Percentiles rank a stretch among this genome's conserved stretches.
phyloP scores from a whole-genome alignment of 2,888 invertebrate genomes.

The Fragum sueziense region DNA sequence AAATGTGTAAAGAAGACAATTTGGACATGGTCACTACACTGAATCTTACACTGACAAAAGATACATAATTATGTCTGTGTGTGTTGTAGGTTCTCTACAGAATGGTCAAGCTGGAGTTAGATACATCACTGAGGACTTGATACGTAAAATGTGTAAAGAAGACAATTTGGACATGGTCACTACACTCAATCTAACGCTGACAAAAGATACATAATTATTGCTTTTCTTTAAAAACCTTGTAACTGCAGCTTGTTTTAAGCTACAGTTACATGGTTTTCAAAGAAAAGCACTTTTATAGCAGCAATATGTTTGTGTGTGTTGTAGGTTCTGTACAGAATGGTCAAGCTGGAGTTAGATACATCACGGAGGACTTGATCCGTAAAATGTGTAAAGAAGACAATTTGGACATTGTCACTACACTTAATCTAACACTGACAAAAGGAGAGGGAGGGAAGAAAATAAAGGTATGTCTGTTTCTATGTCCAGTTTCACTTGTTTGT shows the following conservation, averaged over 20 bases:
- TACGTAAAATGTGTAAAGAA: slow-evolving; percentile 77
- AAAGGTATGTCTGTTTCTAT: slow-evolving; percentile 74
- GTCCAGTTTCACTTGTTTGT: too few species aligned
- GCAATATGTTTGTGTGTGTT: too few species aligned
- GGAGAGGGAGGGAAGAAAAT: slow-evolving; percentile 80
- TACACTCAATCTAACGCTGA: slow-evolving; percentile 77
- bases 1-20: slow-evolving; percentile 76
- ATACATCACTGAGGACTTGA: slow-evolving; percentile 80
- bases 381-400: slow-evolving; percentile 78
- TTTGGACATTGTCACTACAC: slow-evolving; percentile 74
- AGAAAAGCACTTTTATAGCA: too few species aligned
- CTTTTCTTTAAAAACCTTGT: too few species aligned
- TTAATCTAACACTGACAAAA: slow-evolving; percentile 78
- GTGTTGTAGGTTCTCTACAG: too few species aligned
- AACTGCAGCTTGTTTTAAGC: too few species aligned
- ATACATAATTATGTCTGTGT: too few species aligned
- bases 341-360: slow-evolving; percentile 62
- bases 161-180: slow-evolving; percentile 76
- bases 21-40: slow-evolving; percentile 76
- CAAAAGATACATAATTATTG: too few species aligned
- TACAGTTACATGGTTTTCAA: too few species aligned
- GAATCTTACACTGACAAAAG: slow-evolving; percentile 78
- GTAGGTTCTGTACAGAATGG: too few species aligned
- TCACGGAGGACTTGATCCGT: slow-evolving; percentile 79
- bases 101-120: too few species aligned